These are phyloP conservation scores for Felis chaus DNA, from an alignment of 2,113 vertebrate genomes.

Conservation along the genomic window DNA sequence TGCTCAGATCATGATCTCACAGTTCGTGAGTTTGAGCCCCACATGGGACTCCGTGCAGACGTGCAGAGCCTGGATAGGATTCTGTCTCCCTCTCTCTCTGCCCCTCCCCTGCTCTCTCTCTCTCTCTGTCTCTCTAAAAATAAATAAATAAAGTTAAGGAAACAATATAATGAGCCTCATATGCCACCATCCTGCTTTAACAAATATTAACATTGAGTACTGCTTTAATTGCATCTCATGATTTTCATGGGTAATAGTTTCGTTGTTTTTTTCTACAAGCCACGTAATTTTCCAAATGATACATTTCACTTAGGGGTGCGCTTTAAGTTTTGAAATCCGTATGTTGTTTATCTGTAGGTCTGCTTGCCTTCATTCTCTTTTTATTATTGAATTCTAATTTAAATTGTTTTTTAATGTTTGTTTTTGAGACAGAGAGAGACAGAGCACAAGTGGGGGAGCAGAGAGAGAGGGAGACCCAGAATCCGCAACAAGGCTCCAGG, in stretches of 20 bases:
- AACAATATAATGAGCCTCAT: not conserved
- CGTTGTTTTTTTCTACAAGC: not conserved
- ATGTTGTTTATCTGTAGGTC: not conserved
- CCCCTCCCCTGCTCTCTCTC: too few relatives aligned
- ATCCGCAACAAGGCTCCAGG: too few relatives aligned
- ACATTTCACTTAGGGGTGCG: not conserved
- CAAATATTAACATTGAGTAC: not conserved
- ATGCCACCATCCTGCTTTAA: not conserved
- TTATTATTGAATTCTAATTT: conserved; percentile 15
- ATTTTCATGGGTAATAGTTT: conserved; percentile 39
- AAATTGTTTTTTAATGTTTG: not conserved
- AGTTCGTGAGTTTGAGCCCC: too few relatives aligned
- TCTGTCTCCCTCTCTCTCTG: too few relatives aligned
- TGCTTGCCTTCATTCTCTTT: conserved; percentile 3
- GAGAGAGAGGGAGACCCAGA: too few relatives aligned
- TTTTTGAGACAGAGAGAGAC: not conserved
- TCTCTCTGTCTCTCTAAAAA: too few relatives aligned
- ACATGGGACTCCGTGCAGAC: too few relatives aligned
- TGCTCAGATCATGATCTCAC: too few relatives aligned
- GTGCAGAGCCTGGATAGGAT: too few relatives aligned
- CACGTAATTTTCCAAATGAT: conserved; percentile 19
- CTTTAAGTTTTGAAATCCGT: conserved; percentile 4
- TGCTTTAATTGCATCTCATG: not conserved
- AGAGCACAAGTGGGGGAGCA: too few relatives aligned
- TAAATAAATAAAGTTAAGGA: not conserved